These are phyloP conservation scores for Natrix natrix DNA, from an alignment of 2,797 vertebrate genomes.

Conservation along the genomic window DNA sequence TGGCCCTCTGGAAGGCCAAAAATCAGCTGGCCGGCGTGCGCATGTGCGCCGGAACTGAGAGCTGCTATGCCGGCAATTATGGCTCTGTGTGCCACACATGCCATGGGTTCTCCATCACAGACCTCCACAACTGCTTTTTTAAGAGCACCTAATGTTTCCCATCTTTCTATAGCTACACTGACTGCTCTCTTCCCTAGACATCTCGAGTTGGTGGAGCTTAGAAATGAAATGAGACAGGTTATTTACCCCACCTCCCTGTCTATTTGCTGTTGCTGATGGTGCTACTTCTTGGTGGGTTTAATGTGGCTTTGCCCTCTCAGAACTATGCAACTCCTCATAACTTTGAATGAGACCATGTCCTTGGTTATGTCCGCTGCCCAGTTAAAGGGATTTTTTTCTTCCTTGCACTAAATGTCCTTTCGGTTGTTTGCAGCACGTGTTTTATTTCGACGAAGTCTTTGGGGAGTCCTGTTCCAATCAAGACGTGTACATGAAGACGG, in stretches of 20 bases:
- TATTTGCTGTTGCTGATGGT: slow-evolving; percentile 19
- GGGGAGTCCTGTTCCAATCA: slow-evolving; percentile 82
- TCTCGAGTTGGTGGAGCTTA: not conserved
- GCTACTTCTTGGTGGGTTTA: not conserved
- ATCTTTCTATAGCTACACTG: not conserved
- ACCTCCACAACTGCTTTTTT: not conserved
- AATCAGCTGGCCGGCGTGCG: too few species aligned
- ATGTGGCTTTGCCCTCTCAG: not conserved
- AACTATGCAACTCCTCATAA: not conserved
- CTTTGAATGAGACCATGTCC: slow-evolving; percentile 16
- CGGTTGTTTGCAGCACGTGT: slow-evolving; percentile 83
- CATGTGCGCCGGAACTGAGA: too few species aligned
- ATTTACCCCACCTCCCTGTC: not conserved
- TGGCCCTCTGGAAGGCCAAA: too few species aligned
- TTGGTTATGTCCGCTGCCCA: slow-evolving; percentile 25
- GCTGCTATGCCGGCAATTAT: too few species aligned
- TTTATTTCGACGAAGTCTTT: slow-evolving; percentile 93
- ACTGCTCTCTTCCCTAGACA: not conserved
- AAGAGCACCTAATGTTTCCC: not conserved
- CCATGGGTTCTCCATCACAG: too few species aligned
- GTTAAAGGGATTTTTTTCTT: slow-evolving; percentile 38
- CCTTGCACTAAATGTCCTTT: slow-evolving; percentile 52
- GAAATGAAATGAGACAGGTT: not conserved
- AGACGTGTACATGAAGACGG: slow-evolving; percentile 87
- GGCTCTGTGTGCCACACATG: too few species aligned